Conservation (phyloP, 1,140 invertebrate species). For the Anadara kagoshimensis region DNA sequence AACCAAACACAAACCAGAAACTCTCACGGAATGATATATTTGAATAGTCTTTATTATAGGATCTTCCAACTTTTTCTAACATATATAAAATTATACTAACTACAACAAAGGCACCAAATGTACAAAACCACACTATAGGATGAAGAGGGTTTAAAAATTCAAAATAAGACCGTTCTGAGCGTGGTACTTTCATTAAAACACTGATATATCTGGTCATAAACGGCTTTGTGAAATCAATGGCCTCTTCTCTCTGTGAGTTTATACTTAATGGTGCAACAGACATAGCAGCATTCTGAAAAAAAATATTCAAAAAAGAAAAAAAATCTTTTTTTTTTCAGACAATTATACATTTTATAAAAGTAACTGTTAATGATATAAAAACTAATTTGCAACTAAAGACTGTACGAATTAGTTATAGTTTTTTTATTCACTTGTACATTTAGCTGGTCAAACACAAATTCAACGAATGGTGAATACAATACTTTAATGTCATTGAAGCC, state of each 20-base stretch:
- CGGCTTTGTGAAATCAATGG: conserved; percentile 72
- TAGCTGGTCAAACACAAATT: too few relatives aligned
- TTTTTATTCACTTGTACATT: too few relatives aligned
- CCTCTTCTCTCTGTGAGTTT: conserved; percentile 67
- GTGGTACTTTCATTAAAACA: conserved; percentile 66
- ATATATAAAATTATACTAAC: conserved; percentile 94
- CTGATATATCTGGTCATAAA: conserved; percentile 71
- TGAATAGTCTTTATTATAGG: conserved; percentile 71
- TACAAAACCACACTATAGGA: conserved; percentile 78
- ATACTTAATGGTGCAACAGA: conserved; percentile 70
- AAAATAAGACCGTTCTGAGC: conserved; percentile 81
- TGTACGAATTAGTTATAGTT: too few relatives aligned
- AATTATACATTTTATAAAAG: too few relatives aligned
- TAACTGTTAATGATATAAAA: too few relatives aligned
- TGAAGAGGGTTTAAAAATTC: conserved; percentile 98
- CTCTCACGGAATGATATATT: conserved; percentile 68
- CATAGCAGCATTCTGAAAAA: conserved; percentile 70
- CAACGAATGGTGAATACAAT: too few relatives aligned
- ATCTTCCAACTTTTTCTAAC: conserved; percentile 90
- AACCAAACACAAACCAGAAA: conserved; percentile 72
- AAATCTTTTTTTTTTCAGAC: too few relatives aligned
- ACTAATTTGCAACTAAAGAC: too few relatives aligned
- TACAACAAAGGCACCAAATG: conserved; percentile 76
- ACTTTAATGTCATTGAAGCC: too few relatives aligned
- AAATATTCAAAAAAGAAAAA: too few relatives aligned